Percentiles rank a stretch among this genome's conserved stretches.
These are phyloP conservation scores for Lepidotrigona ventralis DNA, from an alignment of 1,140 invertebrate species.

Conservation along the genomic window DNA sequence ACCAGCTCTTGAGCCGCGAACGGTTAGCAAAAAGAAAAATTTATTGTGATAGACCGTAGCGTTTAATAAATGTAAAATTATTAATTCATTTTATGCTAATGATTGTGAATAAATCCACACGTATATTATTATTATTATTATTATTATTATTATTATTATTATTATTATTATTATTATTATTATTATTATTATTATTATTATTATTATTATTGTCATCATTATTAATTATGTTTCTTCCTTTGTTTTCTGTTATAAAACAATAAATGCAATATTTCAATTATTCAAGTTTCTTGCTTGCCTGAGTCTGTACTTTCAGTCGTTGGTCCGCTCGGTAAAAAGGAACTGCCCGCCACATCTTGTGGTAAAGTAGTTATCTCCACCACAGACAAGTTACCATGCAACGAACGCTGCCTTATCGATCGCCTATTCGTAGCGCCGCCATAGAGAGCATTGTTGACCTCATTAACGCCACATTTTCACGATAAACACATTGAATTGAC, in stretches of 20 bases:
- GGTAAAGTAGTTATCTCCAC: too few species aligned
- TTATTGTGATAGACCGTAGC: constrained; percentile 66
- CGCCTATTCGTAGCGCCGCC: too few species aligned
- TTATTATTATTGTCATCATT: not conserved
- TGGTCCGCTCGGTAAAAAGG: too few species aligned
- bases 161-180: constrained; percentile 28
- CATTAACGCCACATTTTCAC: not conserved
- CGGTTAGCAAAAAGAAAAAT: constrained; percentile 34
- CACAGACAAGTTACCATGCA: too few species aligned
- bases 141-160: constrained; percentile 16
- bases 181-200: constrained; percentile 42
- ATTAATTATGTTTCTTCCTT: not conserved
- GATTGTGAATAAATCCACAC: constrained; percentile 62
- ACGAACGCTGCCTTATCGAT: too few species aligned
- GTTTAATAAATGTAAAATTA: constrained; percentile 60
- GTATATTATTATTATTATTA: constrained; percentile 50
- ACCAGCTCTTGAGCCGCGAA: constrained; percentile 19
- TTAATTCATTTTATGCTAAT: constrained; percentile 48
- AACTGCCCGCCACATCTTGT: too few species aligned
- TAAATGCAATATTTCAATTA: not conserved
- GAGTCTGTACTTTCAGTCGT: too few species aligned
- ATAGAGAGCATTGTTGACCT: too few species aligned
- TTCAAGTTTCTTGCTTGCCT: not conserved
- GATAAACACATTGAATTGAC: not conserved
- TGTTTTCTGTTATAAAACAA: not conserved